Percentiles rank a stretch among this genome's conserved stretches.
phyloP scores from a whole-genome alignment of 2,113 vertebrate species.

The Phylloscopus whistleri region DNA sequence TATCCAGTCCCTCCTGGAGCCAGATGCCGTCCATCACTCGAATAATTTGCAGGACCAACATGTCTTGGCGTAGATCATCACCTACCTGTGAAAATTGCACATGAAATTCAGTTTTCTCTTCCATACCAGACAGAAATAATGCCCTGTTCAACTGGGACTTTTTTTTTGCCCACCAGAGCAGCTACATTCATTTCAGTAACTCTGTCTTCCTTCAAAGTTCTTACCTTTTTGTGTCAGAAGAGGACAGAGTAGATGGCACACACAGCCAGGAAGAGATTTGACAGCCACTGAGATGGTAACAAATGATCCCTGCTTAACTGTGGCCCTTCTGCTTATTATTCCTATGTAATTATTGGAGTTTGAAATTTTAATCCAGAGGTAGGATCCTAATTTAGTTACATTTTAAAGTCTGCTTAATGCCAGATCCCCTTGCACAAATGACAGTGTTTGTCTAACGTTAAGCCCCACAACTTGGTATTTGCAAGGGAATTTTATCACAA shows the following conservation, averaged over 20 bases:
- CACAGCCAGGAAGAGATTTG: background rate
- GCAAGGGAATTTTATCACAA: background rate
- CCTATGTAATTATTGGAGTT: background rate
- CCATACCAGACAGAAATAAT: background rate
- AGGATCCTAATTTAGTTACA: background rate
- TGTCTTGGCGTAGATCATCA: slow-evolving; percentile 64
- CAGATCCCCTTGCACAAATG: background rate
- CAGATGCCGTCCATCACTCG: slow-evolving; percentile 65
- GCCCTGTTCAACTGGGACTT: background rate
- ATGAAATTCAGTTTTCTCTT: background rate
- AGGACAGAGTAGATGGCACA: background rate
- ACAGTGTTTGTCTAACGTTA: background rate
- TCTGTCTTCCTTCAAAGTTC: background rate
- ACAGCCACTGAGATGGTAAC: background rate
- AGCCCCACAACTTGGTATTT: background rate
- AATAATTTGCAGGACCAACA: slow-evolving; percentile 69
- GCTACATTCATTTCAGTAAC: background rate
- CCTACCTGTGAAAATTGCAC: slow-evolving; percentile 48
- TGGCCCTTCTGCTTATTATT: background rate
- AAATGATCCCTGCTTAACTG: background rate
- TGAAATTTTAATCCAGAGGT: background rate
- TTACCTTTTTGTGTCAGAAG: background rate
- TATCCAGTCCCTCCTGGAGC: slow-evolving; percentile 65
- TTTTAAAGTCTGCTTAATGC: background rate
- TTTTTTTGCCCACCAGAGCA: background rate